phyloP scores from a whole-genome alignment of 2,113 vertebrate species.

The Hucho hucho region DNA sequence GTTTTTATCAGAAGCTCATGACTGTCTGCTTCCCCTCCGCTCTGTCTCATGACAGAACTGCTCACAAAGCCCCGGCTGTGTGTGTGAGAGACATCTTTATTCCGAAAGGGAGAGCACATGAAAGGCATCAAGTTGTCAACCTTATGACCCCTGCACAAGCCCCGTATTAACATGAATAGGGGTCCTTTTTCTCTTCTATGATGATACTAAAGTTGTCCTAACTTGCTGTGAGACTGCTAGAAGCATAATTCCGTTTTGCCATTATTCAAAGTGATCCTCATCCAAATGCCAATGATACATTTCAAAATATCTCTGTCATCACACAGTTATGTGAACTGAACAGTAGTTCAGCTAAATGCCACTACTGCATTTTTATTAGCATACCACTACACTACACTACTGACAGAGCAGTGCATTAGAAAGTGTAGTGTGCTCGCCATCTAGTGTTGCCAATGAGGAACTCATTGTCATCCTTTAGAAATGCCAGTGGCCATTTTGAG shows the following conservation, averaged over 20 bases:
- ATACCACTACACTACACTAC: background rate
- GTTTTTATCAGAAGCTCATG: background rate
- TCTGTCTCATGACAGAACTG: background rate
- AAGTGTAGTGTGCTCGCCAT: conserved; percentile 51
- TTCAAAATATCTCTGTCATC: background rate
- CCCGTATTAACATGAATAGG: background rate
- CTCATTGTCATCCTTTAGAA: conserved; percentile 19
- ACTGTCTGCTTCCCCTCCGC: background rate
- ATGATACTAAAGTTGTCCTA: too few relatives aligned
- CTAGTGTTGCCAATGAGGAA: conserved; percentile 43
- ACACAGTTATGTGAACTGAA: background rate
- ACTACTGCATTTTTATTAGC: too few relatives aligned
- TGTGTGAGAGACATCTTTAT: background rate
- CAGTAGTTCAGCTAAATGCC: background rate
- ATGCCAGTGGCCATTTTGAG: conserved; percentile 77
- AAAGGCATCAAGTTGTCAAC: background rate
- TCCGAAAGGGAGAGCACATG: background rate
- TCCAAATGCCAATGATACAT: background rate
- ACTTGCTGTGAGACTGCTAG: too few relatives aligned
- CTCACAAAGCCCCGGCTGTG: conserved; percentile 1
- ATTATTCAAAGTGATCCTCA: background rate
- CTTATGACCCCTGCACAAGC: background rate
- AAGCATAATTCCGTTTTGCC: too few relatives aligned
- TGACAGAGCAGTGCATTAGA: background rate
- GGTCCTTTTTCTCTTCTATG: background rate